Conservation (phyloP, 1,140 invertebrate genomes). For the Drosophila insularis region DNA sequence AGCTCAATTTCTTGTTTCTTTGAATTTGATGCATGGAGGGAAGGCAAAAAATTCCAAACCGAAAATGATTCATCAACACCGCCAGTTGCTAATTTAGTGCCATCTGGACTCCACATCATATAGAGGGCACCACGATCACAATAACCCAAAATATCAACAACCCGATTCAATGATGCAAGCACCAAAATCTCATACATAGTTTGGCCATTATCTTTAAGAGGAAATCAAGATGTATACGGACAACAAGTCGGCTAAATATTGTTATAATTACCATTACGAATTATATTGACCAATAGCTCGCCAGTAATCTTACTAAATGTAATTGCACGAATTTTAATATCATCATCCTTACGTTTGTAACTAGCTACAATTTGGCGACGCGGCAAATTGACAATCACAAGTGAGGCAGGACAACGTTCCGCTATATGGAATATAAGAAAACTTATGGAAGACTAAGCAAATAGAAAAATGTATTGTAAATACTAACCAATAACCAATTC, state of each 20-base stretch:
- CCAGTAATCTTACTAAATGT: slow-evolving; percentile 75
- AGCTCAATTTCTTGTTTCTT: slow-evolving; percentile 6
- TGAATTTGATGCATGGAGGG: slow-evolving; percentile 7
- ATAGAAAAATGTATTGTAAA: neutral
- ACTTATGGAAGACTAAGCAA: neutral
- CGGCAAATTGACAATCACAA: slow-evolving; percentile 64
- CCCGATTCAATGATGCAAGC: slow-evolving; percentile 66
- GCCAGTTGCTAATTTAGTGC: slow-evolving; percentile 66
- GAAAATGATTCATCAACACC: slow-evolving; percentile 72
- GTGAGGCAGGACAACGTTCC: slow-evolving; percentile 59
- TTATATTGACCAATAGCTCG: slow-evolving; percentile 72
- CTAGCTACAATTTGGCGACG: slow-evolving; percentile 64
- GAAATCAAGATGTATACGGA: too few species aligned
- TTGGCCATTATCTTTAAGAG: slow-evolving; percentile 40
- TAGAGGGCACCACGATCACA: slow-evolving; percentile 63
- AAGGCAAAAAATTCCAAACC: slow-evolving; percentile 71
- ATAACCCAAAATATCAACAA: slow-evolving; percentile 66
- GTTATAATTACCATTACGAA: slow-evolving; percentile 40
- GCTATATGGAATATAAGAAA: slow-evolving; percentile 25
- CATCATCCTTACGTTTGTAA: slow-evolving; percentile 62
- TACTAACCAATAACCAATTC: slow-evolving; percentile 71
- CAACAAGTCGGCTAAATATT: too few species aligned
- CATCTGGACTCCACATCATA: slow-evolving; percentile 77
- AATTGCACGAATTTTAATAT: slow-evolving; percentile 58
- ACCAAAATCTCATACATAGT: slow-evolving; percentile 62